Base-by-base conservation (phyloP, 2,113 vertebrate species). In the Pao palembangensis region DNA sequence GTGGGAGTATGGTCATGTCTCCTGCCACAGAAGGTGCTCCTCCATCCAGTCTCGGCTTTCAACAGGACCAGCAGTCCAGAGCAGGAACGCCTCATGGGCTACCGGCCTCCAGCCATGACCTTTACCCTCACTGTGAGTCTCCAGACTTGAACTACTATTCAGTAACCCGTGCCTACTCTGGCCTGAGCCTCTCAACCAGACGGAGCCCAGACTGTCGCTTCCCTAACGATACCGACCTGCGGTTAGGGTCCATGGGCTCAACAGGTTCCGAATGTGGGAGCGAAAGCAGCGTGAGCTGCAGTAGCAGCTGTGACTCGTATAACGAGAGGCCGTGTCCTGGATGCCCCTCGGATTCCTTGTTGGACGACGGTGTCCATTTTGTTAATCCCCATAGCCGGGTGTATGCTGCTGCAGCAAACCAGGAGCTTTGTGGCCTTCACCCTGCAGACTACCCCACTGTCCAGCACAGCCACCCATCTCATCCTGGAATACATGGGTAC, bases 241-340 rank as follows among this genome's bases (percentile, higher is more conserved):
- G 93, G 18, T 89, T 93, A 0, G 93, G 92, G 75, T 95, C 94
- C 0, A 88, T 94, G 15, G 92, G 93, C 71, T 95, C 95, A 0
- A 91, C 95, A 0, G 92, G 94, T 15, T 98, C 96, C 0, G 96
- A 99, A 56, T 98, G 96, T 78, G 94, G 95, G 87, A 98, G 96
- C 0, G 96, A 98, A 73, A 94, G 96, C 78, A 94, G 95, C 38
- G 44, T 91, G 75, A 98, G 96, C 70, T 95, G 94, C 13, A 89
- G 94, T 25, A 96, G 95, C 67, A 94, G 93, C 1, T 91, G 88
- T 0, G 96, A 98, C 63, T 98, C 94, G 0, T 97, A 94, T 0
- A 69, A 85, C 0, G 95, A 98, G 52, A 87, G 92, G 14, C 89
- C 91, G 1, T 95, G 95, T 15, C 85, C 93, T 49, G 94, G 90